These are phyloP conservation scores for Notechis scutatus DNA, from an alignment of 2,113 vertebrate genomes.

Conservation along the genomic window DNA sequence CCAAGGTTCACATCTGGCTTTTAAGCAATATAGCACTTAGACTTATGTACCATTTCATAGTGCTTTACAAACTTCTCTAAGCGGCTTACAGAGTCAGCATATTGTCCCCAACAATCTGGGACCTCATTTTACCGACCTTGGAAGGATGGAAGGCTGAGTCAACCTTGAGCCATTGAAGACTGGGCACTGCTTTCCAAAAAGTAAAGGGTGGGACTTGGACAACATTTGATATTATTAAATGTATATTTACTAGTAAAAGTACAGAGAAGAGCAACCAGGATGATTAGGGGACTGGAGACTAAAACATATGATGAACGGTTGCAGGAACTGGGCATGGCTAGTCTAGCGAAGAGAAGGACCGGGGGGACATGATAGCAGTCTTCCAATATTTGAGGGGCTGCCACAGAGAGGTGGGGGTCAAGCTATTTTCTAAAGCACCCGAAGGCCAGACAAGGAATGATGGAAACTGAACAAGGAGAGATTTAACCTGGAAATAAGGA, in stretches of 20 bases:
- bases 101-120: background rate
- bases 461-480: too few relatives aligned
- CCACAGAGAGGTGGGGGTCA: too few relatives aligned
- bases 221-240: background rate
- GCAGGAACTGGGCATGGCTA: too few relatives aligned
- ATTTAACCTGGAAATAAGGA: too few relatives aligned
- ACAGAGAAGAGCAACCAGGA: too few relatives aligned
- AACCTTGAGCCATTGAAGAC: background rate
- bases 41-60: background rate
- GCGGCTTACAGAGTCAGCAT: background rate
- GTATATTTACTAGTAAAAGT: background rate
- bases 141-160: background rate
- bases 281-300: too few relatives aligned
- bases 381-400: too few relatives aligned
- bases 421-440: too few relatives aligned
- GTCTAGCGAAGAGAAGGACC: too few relatives aligned
- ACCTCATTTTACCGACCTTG: rapidly evolving
- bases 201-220: background rate
- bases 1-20: background rate
- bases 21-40: background rate
- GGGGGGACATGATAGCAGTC: too few relatives aligned
- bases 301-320: too few relatives aligned
- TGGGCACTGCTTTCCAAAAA: background rate
- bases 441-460: too few relatives aligned
- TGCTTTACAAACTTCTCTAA: background rate